phyloP scores from a whole-genome alignment of 2,113 vertebrate genomes.

The Nansenia antarctica region DNA sequence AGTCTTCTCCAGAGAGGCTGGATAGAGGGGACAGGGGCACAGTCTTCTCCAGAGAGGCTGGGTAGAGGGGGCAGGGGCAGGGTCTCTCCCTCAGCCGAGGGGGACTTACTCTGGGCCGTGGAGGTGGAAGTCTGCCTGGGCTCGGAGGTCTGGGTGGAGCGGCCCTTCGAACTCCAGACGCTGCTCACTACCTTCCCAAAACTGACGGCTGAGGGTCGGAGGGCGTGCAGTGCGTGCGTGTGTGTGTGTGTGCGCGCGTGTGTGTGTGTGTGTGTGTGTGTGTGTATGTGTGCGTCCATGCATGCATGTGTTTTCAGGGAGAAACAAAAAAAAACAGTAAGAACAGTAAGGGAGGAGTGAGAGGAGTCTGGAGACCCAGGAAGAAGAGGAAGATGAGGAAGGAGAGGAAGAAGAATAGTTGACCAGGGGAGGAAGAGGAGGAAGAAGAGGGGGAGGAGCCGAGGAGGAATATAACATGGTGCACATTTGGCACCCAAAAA shows the following conservation, averaged over 20 bases:
- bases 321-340: no score
- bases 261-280: constrained; percentile 16
- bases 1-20: not conserved
- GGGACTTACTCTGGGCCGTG: constrained; percentile 85
- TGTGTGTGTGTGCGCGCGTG: constrained; percentile 21
- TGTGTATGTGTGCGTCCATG: constrained; percentile 1
- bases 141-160: constrained; percentile 77
- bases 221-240: constrained; percentile 54
- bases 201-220: constrained; percentile 77
- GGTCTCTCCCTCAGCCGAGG: constrained; percentile 37
- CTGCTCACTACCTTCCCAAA: constrained; percentile 75
- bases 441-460: no score
- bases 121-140: constrained; percentile 77
- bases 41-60: not conserved
- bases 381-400: not conserved
- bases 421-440: no score
- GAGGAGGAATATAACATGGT: no score
- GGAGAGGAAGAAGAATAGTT: not conserved
- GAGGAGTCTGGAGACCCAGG: not conserved
- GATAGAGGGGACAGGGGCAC: not conserved
- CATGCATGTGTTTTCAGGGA: not conserved
- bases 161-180: constrained; percentile 76
- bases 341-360: no score
- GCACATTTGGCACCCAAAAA: no score
- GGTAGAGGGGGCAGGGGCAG: constrained; percentile 13